A percentile compares a stretch with the other conserved stretches of the same genome.
These are phyloP conservation scores for Spheniscus humboldti DNA, from an alignment of 2,797 vertebrate species.

Conservation along the genomic window DNA sequence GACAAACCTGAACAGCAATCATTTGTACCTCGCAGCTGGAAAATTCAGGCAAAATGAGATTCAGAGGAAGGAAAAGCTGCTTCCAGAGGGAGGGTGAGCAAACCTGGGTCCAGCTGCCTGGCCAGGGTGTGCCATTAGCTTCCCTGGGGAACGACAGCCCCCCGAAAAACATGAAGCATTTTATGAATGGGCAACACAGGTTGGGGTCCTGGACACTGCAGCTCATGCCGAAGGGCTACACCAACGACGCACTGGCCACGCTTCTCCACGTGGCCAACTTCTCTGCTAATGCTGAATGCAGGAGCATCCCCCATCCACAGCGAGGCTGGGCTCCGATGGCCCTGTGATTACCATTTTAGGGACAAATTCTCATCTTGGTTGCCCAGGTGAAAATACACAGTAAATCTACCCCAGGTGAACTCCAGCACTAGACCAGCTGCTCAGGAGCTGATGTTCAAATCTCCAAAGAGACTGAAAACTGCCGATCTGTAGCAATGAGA, in stretches of 20 bases:
- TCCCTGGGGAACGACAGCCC: not conserved
- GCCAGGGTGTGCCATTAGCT: not conserved
- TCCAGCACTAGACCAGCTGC: not conserved
- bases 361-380: not conserved
- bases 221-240: not conserved
- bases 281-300: not conserved
- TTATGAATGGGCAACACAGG: not conserved
- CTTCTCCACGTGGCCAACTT: not conserved
- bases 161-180: not conserved
- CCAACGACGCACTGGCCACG: not conserved
- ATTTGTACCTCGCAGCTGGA: conserved; percentile 54
- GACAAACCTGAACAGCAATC: conserved; percentile 35
- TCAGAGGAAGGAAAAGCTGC: conserved; percentile 18
- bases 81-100: not conserved
- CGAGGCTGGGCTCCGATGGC: not conserved
- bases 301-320: not conserved
- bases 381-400: not conserved
- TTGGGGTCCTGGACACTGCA: not conserved
- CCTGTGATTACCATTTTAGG: not conserved
- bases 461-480: not conserved
- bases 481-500: not conserved
- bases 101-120: not conserved
- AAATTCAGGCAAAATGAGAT: conserved; percentile 34
- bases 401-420: not conserved
- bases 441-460: not conserved